Base-by-base conservation (phyloP, 2,113 vertebrate genomes). In the Oenanthe oenanthe region DNA sequence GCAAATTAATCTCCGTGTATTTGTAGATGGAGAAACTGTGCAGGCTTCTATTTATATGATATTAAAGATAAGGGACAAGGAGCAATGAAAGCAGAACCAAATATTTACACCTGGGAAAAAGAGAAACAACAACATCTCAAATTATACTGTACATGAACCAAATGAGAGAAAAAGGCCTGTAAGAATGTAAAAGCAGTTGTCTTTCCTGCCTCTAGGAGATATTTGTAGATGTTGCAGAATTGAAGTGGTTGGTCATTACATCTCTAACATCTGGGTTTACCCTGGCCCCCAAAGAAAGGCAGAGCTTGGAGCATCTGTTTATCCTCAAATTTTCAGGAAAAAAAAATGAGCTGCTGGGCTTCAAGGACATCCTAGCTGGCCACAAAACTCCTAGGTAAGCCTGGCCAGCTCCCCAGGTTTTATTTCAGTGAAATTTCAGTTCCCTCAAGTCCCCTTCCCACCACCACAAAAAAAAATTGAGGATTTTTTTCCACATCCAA, bases 1-100 rank as follows among this genome's bases (percentile, higher is more conserved):
- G 96, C 95, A 97, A 97, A 98, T 96, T 89, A 96, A 96, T 96
- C 68, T 95, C 82, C 13, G 17, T 73, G 66, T 82, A 51, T 92
- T 97, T 88, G 68, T 89, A 88, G 94, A 90, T 26, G 77, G 92
- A 93, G 82, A 70, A 77, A 60, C 85, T 43, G 42, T 29, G 56
- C 95, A 85, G 67, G 68, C 67, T 92, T 96, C 96, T 97, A 81
- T 96, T 96, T 85, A 95, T 94, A 34, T 77, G 63, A 62, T 61
- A 77, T 77, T 80, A 73, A 93, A 95, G 90, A 94, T 29, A 66
- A 70, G 36, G 75, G 61, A 83, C 83, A 89, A 91, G 93, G 96
- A 91, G 85, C 75, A 53, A 83, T 48, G 78, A 76, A 96, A 91
- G 94, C 47, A 70, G 53, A 93, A 85, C 48, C 70, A 96, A 96